Conservation (phyloP, 2,797 vertebrate genomes). For the Pseudomugil gertrudae region DNA sequence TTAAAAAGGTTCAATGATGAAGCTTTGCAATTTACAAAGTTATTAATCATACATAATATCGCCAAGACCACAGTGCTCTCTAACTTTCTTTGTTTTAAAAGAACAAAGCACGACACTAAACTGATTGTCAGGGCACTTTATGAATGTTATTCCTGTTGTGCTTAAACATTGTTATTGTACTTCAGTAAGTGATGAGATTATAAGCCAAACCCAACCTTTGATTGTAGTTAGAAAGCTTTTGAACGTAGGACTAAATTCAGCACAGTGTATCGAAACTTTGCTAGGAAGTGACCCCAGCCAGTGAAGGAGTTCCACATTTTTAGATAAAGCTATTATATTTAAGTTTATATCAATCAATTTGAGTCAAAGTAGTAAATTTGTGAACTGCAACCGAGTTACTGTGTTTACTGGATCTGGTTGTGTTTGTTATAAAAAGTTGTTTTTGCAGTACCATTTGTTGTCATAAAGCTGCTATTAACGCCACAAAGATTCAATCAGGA, state of each 20-base stretch:
- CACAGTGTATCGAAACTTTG: background rate
- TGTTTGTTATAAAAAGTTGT: background rate
- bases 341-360: background rate
- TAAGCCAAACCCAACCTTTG: background rate
- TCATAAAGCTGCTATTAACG: background rate
- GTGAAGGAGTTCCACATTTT: background rate
- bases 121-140: background rate
- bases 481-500: background rate
- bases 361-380: background rate
- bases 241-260: background rate
- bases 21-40: background rate
- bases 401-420: background rate
- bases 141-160: conserved; percentile 8
- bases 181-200: background rate
- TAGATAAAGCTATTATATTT: background rate
- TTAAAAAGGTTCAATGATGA: background rate
- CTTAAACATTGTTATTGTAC: background rate
- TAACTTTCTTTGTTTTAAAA: background rate
- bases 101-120: background rate
- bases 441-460: background rate
- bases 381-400: background rate
- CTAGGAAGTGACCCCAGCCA: background rate
- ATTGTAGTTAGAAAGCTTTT: background rate
- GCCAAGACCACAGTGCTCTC: background rate
- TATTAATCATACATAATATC: background rate